Conservation (phyloP, 2,797 vertebrate species). For the Coccyzus lansbergi region DNA sequence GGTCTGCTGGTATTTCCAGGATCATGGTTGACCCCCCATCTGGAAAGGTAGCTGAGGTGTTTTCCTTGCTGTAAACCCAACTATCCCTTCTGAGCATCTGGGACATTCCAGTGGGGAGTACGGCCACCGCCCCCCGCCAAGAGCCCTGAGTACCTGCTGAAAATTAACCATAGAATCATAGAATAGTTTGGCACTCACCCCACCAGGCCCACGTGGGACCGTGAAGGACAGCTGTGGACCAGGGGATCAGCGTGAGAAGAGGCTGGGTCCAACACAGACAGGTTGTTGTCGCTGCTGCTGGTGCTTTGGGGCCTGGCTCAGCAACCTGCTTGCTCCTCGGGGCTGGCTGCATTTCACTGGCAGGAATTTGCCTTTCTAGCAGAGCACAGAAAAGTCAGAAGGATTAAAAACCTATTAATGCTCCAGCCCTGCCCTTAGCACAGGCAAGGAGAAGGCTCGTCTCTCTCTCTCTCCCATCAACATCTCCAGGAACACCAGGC, state of each 20-base stretch:
- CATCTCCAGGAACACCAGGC: not conserved
- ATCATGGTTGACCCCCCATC: not conserved
- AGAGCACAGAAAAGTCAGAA: not conserved
- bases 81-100: not conserved
- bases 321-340: not conserved
- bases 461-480: not conserved
- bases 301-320: not conserved
- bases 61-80: not conserved
- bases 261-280: not conserved
- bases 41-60: not conserved
- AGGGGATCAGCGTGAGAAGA: not conserved
- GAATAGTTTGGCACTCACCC: not conserved
- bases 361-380: not conserved
- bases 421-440: not conserved
- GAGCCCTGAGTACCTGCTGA: not conserved
- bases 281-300: not conserved
- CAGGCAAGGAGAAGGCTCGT: not conserved
- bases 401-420: accelerated
- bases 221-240: not conserved
- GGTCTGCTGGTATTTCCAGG: not conserved
- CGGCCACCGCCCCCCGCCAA: accelerated
- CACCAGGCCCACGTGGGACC: accelerated
- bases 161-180: not conserved
- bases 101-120: not conserved
- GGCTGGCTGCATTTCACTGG: accelerated